phyloP scores from a whole-genome alignment of 2,888 invertebrate genomes.

The Strigamia maritima region DNA sequence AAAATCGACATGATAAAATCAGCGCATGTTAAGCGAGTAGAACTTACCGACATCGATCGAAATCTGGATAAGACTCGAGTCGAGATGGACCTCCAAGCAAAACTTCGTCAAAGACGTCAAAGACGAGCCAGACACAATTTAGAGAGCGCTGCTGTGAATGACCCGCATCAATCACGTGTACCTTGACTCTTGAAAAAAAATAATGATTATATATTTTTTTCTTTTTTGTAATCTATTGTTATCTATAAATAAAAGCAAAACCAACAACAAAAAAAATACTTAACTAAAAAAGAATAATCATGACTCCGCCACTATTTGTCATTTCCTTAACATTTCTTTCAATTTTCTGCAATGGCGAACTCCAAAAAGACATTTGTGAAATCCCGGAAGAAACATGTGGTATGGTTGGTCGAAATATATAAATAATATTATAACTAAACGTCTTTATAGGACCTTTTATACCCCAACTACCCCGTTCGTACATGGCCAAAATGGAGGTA shows the following conservation, averaged over 20 bases:
- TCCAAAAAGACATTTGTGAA: neutral
- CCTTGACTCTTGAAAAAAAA: neutral
- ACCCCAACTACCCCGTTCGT: neutral
- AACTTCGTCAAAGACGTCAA: conserved; percentile 49
- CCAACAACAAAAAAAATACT: too few species aligned
- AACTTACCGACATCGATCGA: conserved; percentile 50
- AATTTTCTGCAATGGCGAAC: neutral
- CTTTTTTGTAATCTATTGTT: neutral
- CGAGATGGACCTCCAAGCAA: conserved; percentile 52
- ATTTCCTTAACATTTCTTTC: neutral
- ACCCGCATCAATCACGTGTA: neutral
- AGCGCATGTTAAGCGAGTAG: conserved; percentile 49
- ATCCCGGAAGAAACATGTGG: neutral
- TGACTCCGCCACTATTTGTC: neutral
- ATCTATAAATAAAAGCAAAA: neutral
- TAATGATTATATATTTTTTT: neutral
- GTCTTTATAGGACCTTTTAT: conserved; percentile 3
- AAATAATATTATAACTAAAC: neutral
- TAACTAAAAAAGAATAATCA: neutral
- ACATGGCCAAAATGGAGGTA: neutral
- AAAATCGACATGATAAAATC: conserved; percentile 35
- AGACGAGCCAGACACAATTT: conserved; percentile 44
- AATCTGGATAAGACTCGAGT: conserved; percentile 52
- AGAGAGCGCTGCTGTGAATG: neutral
- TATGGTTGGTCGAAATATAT: neutral